phyloP scores from a whole-genome alignment of 37 sponge, comb jelly and placozoan genomes.

The Tethya wilhelma region DNA sequence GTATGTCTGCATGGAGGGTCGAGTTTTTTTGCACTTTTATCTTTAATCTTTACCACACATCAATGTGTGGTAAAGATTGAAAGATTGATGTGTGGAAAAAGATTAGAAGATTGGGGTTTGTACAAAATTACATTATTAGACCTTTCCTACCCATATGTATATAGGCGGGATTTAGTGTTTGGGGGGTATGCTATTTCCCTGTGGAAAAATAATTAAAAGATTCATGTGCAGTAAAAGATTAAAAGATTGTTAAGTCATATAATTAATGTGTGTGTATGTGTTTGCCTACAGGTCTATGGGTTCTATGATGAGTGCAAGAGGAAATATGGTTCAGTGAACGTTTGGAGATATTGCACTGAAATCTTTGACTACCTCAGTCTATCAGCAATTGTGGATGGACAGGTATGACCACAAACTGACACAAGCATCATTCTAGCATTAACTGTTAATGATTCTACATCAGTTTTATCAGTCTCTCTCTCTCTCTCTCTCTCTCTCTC shows the following conservation, averaged over 20 bases:
- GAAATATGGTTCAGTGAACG: constrained; percentile 98
- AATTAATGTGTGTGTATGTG: too few species aligned
- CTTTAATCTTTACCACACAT: too few species aligned
- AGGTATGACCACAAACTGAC: constrained; percentile 48
- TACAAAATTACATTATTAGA: not conserved
- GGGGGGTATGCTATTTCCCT: not conserved
- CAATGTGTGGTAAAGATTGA: not conserved
- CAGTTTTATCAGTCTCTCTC: not conserved
- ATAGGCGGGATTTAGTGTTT: too few species aligned
- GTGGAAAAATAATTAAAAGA: not conserved
- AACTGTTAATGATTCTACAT: not conserved
- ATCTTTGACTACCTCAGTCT: constrained; percentile 99
- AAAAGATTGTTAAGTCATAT: not conserved
- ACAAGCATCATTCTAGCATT: not conserved
- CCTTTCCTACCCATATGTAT: too few species aligned
- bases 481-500: not conserved
- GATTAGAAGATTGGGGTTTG: too few species aligned
- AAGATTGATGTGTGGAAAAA: too few species aligned
- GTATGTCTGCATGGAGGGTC: not conserved
- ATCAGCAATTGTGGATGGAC: constrained; percentile 96
- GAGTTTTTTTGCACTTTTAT: too few species aligned
- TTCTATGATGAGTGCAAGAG: constrained; percentile 99
- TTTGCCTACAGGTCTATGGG: constrained; percentile 88
- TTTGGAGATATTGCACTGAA: constrained; percentile 99
- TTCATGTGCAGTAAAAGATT: too few species aligned